A percentile compares a stretch with the other conserved stretches of the same genome.
phyloP scores from a whole-genome alignment of 2,888 invertebrate genomes.

The Linnaemya tessellans region DNA sequence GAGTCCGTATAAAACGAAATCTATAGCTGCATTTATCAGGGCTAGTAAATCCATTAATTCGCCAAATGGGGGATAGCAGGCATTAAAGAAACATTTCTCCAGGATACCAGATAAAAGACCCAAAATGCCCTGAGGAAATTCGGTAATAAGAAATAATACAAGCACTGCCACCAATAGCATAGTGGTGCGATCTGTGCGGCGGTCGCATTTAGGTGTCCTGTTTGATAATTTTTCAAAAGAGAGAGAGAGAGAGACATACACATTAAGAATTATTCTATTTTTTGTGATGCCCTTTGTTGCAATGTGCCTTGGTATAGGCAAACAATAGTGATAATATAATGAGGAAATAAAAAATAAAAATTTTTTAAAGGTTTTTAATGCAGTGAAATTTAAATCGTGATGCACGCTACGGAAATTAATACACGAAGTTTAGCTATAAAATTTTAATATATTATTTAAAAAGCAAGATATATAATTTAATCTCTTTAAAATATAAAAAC shows the following conservation, averaged over 20 bases:
- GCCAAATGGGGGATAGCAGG: slow-evolving; percentile 91
- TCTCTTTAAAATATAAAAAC: too few species aligned
- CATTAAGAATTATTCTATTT: not conserved
- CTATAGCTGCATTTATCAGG: slow-evolving; percentile 94
- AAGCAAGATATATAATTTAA: too few species aligned
- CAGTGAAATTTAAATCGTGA: too few species aligned
- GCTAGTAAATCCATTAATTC: slow-evolving; percentile 96
- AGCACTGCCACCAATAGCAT: slow-evolving; percentile 94
- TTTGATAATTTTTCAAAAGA: not conserved
- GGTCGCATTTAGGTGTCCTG: slow-evolving; percentile 85
- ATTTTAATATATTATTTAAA: too few species aligned
- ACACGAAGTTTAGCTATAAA: too few species aligned
- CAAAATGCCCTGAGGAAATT: slow-evolving; percentile 92
- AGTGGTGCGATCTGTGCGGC: slow-evolving; percentile 93
- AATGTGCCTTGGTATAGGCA: too few species aligned
- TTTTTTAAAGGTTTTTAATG: too few species aligned
- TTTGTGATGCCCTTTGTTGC: too few species aligned
- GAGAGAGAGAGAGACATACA: not conserved
- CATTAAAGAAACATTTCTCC: slow-evolving; percentile 89
- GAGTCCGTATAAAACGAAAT: slow-evolving; percentile 95
- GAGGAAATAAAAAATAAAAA: too few species aligned
- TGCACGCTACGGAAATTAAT: too few species aligned
- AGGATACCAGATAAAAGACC: slow-evolving; percentile 89
- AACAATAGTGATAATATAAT: too few species aligned
- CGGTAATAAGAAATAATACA: slow-evolving; percentile 93